These are phyloP conservation scores for Pterocles burchelli DNA, from an alignment of 2,113 vertebrate species.

Conservation along the genomic window DNA sequence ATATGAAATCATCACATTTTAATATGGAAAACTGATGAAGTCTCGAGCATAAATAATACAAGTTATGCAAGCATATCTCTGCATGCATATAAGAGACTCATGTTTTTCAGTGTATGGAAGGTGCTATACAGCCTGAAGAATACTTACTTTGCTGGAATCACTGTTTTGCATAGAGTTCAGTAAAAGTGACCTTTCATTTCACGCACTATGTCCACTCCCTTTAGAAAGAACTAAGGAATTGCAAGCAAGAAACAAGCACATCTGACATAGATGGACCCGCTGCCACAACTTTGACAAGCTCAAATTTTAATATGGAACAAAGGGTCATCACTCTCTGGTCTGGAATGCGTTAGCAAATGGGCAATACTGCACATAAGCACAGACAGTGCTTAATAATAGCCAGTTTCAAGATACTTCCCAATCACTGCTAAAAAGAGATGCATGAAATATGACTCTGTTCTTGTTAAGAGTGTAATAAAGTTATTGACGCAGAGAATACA, in stretches of 20 bases:
- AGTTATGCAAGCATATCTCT: not conserved
- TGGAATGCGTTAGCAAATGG: not conserved
- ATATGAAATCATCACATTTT: slow-evolving; percentile 8
- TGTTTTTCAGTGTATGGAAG: not conserved
- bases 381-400: not conserved
- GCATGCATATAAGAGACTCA: not conserved
- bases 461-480: not conserved
- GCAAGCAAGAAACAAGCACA: not conserved
- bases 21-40: slow-evolving; percentile 8
- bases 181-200: not conserved
- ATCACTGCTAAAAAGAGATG: not conserved
- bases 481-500: not conserved
- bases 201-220: not conserved
- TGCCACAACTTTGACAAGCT: not conserved
- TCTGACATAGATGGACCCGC: not conserved
- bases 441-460: not conserved
- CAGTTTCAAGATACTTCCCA: not conserved
- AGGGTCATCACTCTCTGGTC: not conserved
- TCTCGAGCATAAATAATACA: slow-evolving; percentile 14
- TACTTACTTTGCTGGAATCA: not conserved
- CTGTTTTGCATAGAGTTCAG: not conserved
- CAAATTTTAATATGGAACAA: not conserved
- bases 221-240: not conserved
- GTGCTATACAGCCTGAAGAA: not conserved
- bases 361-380: not conserved